phyloP scores from a whole-genome alignment of 1,140 invertebrate genomes.

The Lysiphlebus fabarum region DNA sequence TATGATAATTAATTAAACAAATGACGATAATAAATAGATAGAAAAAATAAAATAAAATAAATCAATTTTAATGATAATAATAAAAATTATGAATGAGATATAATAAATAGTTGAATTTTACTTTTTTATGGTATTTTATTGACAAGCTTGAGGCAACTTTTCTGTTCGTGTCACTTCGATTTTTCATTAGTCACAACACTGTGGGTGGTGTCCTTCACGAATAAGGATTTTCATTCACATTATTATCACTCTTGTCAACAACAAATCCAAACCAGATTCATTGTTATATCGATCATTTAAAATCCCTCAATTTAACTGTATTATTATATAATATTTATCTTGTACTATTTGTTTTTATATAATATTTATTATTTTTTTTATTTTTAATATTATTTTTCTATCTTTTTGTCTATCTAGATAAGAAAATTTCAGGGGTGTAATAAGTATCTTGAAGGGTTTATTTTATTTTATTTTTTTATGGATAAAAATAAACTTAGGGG shows the following conservation, averaged over 20 bases:
- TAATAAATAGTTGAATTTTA: neutral
- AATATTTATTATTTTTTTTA: too few species aligned
- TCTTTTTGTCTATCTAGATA: too few species aligned
- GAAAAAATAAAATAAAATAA: neutral
- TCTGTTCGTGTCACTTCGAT: slow-evolving; percentile 23
- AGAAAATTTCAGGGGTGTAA: too few species aligned
- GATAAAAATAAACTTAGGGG: too few species aligned
- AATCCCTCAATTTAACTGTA: neutral
- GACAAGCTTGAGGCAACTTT: slow-evolving; percentile 5
- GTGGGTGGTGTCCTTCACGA: slow-evolving; percentile 24
- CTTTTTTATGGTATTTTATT: neutral
- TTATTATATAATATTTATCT: too few species aligned
- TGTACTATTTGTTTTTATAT: too few species aligned
- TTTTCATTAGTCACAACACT: slow-evolving; percentile 25
- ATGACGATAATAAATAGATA: too few species aligned
- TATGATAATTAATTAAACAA: too few species aligned
- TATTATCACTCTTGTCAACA: slow-evolving; percentile 1
- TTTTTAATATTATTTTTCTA: too few species aligned
- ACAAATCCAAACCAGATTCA: slow-evolving; percentile 8
- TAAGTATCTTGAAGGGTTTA: too few species aligned
- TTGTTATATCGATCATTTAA: slow-evolving; percentile 9
- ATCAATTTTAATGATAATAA: neutral
- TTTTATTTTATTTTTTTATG: too few species aligned
- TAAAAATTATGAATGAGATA: too few species aligned
- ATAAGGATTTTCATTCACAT: slow-evolving; percentile 25